These are phyloP conservation scores for Brachirus orientalis DNA, from an alignment of 2,113 vertebrate genomes.

Conservation along the genomic window DNA sequence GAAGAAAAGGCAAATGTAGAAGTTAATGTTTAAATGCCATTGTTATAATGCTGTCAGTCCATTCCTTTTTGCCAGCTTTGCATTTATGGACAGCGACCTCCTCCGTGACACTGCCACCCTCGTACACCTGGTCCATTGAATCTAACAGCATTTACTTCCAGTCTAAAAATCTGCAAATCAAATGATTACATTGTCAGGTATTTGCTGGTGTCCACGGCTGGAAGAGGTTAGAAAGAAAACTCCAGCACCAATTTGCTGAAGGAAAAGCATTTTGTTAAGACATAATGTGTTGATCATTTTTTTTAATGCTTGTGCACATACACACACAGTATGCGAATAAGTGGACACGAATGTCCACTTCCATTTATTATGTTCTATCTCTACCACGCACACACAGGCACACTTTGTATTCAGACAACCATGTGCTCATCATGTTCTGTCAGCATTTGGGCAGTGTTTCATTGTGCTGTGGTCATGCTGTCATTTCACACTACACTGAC, in stretches of 20 bases:
- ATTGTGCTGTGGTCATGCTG: conserved; percentile 72
- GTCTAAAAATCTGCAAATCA: conserved; percentile 39
- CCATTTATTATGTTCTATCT: conserved; percentile 45
- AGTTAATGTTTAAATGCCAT: neutral
- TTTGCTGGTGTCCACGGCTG: conserved; percentile 47
- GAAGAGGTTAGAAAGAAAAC: conserved; percentile 57
- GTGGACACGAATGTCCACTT: neutral
- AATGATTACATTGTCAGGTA: conserved; percentile 49
- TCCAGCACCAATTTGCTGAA: conserved; percentile 32
- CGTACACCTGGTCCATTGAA: conserved; percentile 46
- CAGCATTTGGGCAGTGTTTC: conserved; percentile 69
- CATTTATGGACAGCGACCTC: conserved; percentile 46
- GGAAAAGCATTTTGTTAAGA: conserved; percentile 38
- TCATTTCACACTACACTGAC: conserved; percentile 79
- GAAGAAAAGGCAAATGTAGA: neutral
- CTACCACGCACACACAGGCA: conserved; percentile 30
- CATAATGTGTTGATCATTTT: conserved; percentile 47
- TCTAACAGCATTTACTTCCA: conserved; percentile 45
- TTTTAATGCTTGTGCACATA: conserved; percentile 2
- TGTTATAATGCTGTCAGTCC: neutral
- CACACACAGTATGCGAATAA: neutral
- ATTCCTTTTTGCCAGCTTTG: conserved; percentile 23
- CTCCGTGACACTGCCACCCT: conserved; percentile 28
- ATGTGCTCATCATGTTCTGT: conserved; percentile 67
- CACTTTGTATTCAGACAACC: conserved; percentile 66